Conservation (phyloP, 2,113 vertebrate species). For the Tetrax tetrax region DNA sequence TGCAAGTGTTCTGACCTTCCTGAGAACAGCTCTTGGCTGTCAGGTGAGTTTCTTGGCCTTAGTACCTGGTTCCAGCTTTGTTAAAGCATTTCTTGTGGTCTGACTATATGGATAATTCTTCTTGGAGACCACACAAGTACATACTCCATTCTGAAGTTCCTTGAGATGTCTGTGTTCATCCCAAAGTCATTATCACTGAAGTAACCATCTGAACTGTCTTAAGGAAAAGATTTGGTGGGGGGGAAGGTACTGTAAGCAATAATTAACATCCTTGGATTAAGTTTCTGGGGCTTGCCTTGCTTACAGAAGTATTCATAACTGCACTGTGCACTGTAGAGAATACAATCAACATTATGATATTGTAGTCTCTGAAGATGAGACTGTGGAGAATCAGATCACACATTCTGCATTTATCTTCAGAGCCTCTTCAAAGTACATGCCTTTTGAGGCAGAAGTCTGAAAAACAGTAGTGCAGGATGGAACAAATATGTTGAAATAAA, state of each 20-base stretch:
- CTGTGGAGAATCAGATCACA: neutral
- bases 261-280: neutral
- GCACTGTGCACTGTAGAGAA: neutral
- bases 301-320: neutral
- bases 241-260: neutral
- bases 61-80: neutral
- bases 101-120: neutral
- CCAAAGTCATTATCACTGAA: neutral
- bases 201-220: neutral
- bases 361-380: neutral
- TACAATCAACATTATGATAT: neutral
- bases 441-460: neutral
- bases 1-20: slow-evolving; percentile 90
- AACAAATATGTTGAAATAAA: neutral
- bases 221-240: neutral
- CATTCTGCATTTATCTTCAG: neutral
- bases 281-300: neutral
- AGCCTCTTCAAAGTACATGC: neutral
- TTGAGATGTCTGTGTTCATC: neutral
- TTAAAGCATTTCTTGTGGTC: neutral
- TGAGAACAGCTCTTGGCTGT: slow-evolving; percentile 92
- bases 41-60: slow-evolving; percentile 82
- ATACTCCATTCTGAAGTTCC: neutral
- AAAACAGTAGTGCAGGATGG: neutral
- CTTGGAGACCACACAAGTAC: neutral